Conservation (phyloP, 2,113 vertebrate species). For the Semicossyphus pulcher region DNA sequence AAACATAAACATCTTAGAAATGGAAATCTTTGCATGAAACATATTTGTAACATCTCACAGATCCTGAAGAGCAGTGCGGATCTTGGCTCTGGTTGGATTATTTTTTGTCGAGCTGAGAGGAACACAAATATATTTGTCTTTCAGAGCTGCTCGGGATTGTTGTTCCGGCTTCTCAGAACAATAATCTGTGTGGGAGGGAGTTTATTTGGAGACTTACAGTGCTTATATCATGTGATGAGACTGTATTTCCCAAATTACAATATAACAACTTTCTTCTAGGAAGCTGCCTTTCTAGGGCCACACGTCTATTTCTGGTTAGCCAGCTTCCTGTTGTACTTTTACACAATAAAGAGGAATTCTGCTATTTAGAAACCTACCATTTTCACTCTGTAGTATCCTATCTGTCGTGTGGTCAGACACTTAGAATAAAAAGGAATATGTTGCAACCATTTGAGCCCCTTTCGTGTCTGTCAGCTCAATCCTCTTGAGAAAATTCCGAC, state of each 20-base stretch:
- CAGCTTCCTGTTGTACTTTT: background rate
- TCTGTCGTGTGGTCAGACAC: no score
- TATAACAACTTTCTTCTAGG: constrained; percentile 15
- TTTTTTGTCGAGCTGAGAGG: constrained; percentile 5
- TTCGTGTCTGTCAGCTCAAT: no score
- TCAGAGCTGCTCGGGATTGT: constrained; percentile 9
- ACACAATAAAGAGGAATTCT: background rate
- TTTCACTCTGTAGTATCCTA: no score
- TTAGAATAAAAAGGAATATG: no score
- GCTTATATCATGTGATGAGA: constrained; percentile 32
- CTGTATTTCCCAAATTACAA: constrained; percentile 15
- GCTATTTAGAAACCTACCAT: no score
- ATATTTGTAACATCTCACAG: background rate
- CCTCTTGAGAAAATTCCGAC: no score
- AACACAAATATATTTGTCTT: constrained; percentile 32
- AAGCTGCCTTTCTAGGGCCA: constrained; percentile 6
- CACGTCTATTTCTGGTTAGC: background rate
- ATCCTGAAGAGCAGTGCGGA: background rate
- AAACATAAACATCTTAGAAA: background rate
- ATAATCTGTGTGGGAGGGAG: constrained; percentile 44
- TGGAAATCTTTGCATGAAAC: background rate
- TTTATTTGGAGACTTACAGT: constrained; percentile 44
- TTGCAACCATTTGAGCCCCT: no score
- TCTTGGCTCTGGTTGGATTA: constrained; percentile 4
- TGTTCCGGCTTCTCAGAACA: constrained; percentile 34